These are phyloP conservation scores for Tachyglossus aculeatus DNA, from an alignment of 2,797 vertebrate genomes.

Conservation along the genomic window DNA sequence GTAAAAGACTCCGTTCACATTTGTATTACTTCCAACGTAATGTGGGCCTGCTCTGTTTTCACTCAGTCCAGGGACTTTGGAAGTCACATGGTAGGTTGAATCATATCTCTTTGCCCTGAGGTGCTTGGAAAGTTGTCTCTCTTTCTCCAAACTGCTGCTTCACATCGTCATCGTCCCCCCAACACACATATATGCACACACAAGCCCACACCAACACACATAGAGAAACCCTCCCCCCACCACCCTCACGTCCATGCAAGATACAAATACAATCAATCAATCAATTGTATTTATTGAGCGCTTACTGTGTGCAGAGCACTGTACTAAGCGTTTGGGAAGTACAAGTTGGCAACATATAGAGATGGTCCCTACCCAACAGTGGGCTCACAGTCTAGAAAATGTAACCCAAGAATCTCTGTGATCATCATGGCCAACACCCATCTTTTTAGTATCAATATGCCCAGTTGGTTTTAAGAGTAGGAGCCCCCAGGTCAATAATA, in stretches of 20 bases:
- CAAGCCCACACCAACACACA: too few relatives aligned
- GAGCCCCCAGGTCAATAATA: background rate
- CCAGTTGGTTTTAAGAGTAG: conserved; percentile 30
- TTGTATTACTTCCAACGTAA: background rate
- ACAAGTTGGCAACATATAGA: too few relatives aligned
- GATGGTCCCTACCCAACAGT: too few relatives aligned
- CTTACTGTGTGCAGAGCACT: too few relatives aligned
- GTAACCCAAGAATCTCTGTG: conserved; percentile 2
- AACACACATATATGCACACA: too few relatives aligned
- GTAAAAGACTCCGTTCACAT: conserved; percentile 1
- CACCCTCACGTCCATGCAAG: conserved; percentile 21
- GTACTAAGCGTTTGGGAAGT: too few relatives aligned
- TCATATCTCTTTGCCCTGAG: background rate
- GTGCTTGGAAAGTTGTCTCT: too few relatives aligned
- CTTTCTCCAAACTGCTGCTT: too few relatives aligned
- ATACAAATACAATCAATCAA: too few relatives aligned
- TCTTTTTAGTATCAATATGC: conserved; percentile 48
- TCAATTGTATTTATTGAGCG: too few relatives aligned
- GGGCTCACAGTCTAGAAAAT: too few relatives aligned
- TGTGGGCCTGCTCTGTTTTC: background rate
- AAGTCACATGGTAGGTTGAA: background rate
- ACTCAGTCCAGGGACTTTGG: background rate
- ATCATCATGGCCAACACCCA: conserved; percentile 28
- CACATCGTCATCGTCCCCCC: too few relatives aligned
- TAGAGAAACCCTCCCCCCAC: conserved; percentile 15